Conservation (phyloP, 2,113 vertebrate genomes). For the Accipiter cooperii region DNA sequence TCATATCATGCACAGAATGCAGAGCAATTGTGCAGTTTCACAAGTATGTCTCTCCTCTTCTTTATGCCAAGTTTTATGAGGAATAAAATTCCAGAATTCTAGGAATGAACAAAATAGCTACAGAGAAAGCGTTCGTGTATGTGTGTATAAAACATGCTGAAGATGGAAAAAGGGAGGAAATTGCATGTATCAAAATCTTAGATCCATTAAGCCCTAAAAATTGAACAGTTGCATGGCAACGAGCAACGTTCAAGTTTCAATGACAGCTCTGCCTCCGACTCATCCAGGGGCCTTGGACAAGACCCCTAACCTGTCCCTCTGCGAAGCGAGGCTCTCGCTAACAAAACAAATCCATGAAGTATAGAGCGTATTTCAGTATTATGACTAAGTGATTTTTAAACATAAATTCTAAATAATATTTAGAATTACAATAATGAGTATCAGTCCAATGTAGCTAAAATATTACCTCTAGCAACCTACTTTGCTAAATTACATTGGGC, state of each 20-base stretch:
- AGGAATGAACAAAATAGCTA: background rate
- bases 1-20: background rate
- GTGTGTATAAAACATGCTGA: background rate
- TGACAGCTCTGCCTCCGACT: background rate
- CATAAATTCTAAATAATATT: background rate
- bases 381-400: background rate
- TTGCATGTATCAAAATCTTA: background rate
- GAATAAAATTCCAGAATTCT: background rate
- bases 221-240: background rate
- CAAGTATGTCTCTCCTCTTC: background rate
- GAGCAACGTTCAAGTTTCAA: accelerated
- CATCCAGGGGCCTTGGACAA: background rate
- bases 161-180: background rate
- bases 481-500: constrained; percentile 44
- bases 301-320: background rate
- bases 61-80: background rate
- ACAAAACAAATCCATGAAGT: background rate
- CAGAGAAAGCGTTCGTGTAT: accelerated
- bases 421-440: background rate
- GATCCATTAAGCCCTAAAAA: background rate
- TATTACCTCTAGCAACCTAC: constrained; percentile 31
- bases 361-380: accelerated
- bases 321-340: background rate
- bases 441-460: background rate
- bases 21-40: background rate